A percentile compares a stretch with the other conserved stretches of the same genome.
phyloP scores from a whole-genome alignment of 1,140 invertebrate species.

The Cyclargus thomasi region DNA sequence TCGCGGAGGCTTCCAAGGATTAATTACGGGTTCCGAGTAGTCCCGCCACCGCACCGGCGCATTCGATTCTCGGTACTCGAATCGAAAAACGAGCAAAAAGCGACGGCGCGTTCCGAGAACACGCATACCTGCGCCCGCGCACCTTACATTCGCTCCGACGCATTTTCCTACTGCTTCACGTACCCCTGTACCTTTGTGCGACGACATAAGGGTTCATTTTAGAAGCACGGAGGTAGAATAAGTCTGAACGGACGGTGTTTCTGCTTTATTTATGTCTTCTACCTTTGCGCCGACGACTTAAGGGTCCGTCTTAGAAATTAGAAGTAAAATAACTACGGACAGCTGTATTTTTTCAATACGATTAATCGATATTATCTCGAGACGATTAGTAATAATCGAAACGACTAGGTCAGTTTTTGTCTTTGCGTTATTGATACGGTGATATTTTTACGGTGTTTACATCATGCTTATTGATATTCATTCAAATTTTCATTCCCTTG shows the following conservation, averaged over 20 bases:
- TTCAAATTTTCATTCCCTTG: too few relatives aligned
- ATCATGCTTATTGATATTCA: background rate
- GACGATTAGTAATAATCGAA: background rate
- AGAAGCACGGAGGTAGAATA: constrained; percentile 24
- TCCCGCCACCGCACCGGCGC: constrained; percentile 67
- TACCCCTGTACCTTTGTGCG: too few relatives aligned
- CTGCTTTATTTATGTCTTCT: too few relatives aligned
- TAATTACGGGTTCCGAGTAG: constrained; percentile 72
- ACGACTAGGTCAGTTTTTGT: background rate
- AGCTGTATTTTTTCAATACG: background rate
- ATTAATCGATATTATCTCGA: background rate
- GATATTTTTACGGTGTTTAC: background rate
- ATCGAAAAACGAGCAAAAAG: constrained; percentile 73
- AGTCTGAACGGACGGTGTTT: background rate
- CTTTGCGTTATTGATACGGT: background rate
- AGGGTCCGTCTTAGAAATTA: too few relatives aligned
- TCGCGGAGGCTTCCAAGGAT: constrained; percentile 68
- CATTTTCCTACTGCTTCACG: constrained; percentile 54
- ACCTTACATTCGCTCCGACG: constrained; percentile 49
- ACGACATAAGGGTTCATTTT: too few relatives aligned
- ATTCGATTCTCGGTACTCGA: constrained; percentile 66
- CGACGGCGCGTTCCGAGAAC: constrained; percentile 58
- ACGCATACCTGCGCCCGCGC: constrained; percentile 65
- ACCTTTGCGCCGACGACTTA: too few relatives aligned
- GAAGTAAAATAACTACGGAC: too few relatives aligned